A percentile compares a stretch with the other conserved stretches of the same genome.
phyloP scores from a whole-genome alignment of 2,888 invertebrate genomes.

The Carterocephalus palaemon region DNA sequence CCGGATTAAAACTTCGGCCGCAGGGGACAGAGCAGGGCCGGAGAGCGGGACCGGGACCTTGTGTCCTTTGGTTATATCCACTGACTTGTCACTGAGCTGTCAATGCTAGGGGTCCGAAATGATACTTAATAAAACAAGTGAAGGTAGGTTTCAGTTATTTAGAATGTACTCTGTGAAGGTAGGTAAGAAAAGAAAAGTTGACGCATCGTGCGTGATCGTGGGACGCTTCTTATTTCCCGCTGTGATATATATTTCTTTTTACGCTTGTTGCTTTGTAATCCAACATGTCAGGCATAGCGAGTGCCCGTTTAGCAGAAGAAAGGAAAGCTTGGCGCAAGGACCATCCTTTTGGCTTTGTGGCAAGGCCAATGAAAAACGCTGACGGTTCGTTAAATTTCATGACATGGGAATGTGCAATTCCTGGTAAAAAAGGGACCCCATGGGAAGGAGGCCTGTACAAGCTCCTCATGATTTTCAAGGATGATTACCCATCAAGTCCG shows the following conservation, averaged over 20 bases:
- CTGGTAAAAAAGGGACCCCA: conserved; percentile 97
- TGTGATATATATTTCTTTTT: conserved; percentile 32
- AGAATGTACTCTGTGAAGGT: too few relatives aligned
- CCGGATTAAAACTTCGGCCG: conserved; percentile 61
- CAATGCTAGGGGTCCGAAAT: too few relatives aligned
- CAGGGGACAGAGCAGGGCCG: conserved; percentile 4
- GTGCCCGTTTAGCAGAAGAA: conserved; percentile 97
- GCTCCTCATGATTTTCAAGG: conserved; percentile 98
- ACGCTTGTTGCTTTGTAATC: conserved; percentile 30
- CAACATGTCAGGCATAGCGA: conserved; percentile 97
- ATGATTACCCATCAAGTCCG: conserved; percentile 98
- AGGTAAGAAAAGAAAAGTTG: too few relatives aligned
- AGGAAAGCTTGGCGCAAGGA: conserved; percentile 99
- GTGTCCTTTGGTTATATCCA: too few relatives aligned
- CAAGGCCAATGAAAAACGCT: conserved; percentile 94
- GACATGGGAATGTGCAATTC: conserved; percentile 99
- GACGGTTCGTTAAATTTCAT: conserved; percentile 97
- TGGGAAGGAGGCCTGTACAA: conserved; percentile 99
- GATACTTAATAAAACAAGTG: too few relatives aligned
- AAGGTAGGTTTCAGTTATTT: too few relatives aligned
- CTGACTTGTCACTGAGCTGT: too few relatives aligned
- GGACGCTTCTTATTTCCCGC: conserved; percentile 33
- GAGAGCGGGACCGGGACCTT: too few relatives aligned
- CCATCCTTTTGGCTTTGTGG: conserved; percentile 99
- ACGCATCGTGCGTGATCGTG: conserved; percentile 43